Evolutionary conservation across 92 coral and sea anemone genomes (phyloP).

Genomic region (Zoanthus gigantus): DNA sequence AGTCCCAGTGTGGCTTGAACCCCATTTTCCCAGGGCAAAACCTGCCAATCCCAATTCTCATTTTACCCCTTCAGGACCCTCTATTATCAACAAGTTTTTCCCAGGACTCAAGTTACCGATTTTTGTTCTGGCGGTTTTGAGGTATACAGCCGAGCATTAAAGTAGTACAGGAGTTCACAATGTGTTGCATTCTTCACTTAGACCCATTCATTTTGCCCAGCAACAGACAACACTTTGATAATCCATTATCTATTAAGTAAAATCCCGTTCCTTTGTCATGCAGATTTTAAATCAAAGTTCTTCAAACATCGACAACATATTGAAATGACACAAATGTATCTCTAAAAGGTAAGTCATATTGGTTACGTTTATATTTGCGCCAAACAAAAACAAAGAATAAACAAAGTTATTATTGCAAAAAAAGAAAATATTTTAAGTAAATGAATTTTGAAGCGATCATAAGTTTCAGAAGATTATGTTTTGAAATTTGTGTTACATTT

Average conservation of each 20-base stretch:
- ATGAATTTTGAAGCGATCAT: neutral
- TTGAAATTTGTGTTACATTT: neutral
- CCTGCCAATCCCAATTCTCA: too few species aligned
- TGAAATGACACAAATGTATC: neutral
- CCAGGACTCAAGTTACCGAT: too few species aligned
- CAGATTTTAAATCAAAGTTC: neutral
- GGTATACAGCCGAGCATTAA: neutral
- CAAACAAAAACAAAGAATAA: neutral
- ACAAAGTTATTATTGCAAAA: neutral
- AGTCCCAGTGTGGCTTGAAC: too few species aligned
- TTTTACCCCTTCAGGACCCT: too few species aligned
- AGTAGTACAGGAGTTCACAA: neutral
- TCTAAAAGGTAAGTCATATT: neutral
- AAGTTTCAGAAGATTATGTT: neutral
- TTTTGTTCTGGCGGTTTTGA: too few species aligned
- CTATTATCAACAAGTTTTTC: too few species aligned
- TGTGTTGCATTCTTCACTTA: neutral
- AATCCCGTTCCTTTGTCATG: conserved; percentile 3
- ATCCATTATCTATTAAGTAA: neutral
- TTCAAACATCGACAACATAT: neutral
- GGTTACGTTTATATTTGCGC: neutral
- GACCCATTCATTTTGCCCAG: conserved; percentile 13
- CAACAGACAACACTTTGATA: neutral
- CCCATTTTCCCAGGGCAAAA: too few species aligned
- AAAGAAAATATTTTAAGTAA: neutral